phyloP scores from a whole-genome alignment of 2,797 vertebrate species.

The Pipistrellus nathusii region DNA sequence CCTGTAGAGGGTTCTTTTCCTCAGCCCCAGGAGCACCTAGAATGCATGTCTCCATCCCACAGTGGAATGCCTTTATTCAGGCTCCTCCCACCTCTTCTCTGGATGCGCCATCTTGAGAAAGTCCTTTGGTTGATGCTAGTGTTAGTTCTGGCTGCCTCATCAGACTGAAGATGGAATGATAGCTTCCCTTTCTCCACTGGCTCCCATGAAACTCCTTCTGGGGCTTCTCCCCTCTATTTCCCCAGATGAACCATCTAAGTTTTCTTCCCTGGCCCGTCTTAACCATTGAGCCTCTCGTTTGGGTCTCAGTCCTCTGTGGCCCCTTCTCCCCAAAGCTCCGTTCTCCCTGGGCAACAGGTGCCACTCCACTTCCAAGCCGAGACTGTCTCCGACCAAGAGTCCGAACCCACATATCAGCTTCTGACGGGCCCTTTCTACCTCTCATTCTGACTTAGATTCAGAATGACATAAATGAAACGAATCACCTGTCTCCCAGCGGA shows the following conservation, averaged over 20 bases:
- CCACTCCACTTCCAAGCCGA: not conserved
- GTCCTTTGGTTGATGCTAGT: not conserved
- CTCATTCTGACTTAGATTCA: not conserved
- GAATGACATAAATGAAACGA: not conserved
- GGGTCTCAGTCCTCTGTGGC: not conserved
- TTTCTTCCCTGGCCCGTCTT: not conserved
- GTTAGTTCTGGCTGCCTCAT: not conserved
- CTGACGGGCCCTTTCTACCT: not conserved
- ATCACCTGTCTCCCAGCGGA: not conserved
- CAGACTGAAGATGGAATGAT: not conserved
- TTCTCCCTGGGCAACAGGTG: not conserved
- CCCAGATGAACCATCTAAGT: not conserved
- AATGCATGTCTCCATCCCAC: rapidly evolving
- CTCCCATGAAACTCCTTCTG: not conserved
- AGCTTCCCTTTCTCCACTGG: not conserved
- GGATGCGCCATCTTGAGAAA: not conserved
- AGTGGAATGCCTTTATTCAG: not conserved
- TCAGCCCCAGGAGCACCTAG: too few species aligned
- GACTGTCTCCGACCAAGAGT: not conserved
- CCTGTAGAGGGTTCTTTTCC: rapidly evolving
- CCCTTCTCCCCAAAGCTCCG: not conserved
- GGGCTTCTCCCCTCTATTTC: not conserved
- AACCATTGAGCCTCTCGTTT: not conserved
- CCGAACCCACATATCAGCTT: not conserved
- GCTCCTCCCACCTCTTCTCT: not conserved